Conservation (phyloP, 2,797 vertebrate species). For the Toxotes lorentzi region DNA sequence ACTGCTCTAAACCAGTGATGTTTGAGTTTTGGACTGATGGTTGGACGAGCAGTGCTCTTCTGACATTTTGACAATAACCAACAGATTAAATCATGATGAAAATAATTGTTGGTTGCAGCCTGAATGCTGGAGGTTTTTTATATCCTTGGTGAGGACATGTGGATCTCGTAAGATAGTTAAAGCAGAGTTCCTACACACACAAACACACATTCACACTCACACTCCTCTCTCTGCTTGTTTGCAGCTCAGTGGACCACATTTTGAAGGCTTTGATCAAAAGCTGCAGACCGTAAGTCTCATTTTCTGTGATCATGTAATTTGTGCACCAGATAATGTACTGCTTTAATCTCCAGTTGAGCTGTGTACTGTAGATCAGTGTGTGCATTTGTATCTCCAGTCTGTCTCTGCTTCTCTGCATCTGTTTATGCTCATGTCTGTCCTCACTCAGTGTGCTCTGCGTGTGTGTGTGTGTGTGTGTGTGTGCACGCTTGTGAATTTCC, state of each 20-base stretch:
- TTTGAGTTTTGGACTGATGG: not conserved
- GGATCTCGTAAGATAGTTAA: slow-evolving; percentile 13
- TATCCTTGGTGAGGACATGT: slow-evolving; percentile 1
- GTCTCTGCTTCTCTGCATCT: slow-evolving; percentile 38
- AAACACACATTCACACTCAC: slow-evolving; percentile 12
- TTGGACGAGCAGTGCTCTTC: too few relatives aligned
- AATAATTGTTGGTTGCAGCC: not conserved
- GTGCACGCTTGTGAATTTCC: not conserved
- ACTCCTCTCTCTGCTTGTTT: slow-evolving; percentile 62
- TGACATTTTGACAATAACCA: not conserved
- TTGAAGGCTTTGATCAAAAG: slow-evolving; percentile 97
- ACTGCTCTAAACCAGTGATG: not conserved
- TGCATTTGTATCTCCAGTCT: slow-evolving; percentile 26
- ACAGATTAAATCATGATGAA: not conserved
- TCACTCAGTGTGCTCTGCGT: not conserved
- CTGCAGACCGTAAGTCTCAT: slow-evolving; percentile 95
- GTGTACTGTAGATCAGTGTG: slow-evolving; percentile 47
- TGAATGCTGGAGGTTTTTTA: not conserved
- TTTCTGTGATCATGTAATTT: slow-evolving; percentile 64
- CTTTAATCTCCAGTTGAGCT: slow-evolving; percentile 67
- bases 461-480: slow-evolving; percentile 13
- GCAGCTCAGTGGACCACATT: slow-evolving; percentile 95
- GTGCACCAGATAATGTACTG: slow-evolving; percentile 41
- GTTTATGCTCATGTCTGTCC: slow-evolving; percentile 25
- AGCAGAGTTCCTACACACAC: slow-evolving; percentile 15